Conservation (phyloP, 1,140 invertebrate genomes). For the Augochlora pura region DNA sequence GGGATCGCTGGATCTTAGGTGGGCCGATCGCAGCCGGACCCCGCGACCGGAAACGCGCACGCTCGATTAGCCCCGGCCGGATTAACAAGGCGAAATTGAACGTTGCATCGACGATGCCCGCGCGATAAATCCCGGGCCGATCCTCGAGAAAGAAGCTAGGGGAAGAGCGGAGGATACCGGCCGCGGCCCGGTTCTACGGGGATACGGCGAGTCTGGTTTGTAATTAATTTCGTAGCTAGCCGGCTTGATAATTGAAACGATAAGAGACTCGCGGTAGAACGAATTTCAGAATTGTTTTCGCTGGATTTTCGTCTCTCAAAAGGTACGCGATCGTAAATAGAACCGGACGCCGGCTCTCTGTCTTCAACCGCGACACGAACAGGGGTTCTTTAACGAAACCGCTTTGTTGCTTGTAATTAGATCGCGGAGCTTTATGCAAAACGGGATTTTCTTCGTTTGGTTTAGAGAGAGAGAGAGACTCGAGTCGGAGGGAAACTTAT, state of each 20-base stretch:
- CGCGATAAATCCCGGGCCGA: conserved; percentile 31
- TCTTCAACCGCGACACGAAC: no score
- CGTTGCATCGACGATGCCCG: conserved; percentile 44
- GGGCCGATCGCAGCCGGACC: no score
- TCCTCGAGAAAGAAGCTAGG: not conserved
- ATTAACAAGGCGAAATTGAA: conserved; percentile 72
- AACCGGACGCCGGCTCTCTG: no score
- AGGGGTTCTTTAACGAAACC: no score
- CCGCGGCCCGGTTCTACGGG: not conserved
- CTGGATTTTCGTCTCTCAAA: no score
- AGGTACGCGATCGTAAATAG: not conserved
- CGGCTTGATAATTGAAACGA: conserved; percentile 46
- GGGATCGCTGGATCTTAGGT: no score
- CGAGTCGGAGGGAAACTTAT: no score
- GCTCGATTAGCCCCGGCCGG: conserved; percentile 66
- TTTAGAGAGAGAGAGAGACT: no score
- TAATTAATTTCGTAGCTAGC: conserved; percentile 41
- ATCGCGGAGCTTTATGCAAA: no score
- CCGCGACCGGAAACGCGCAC: conserved; percentile 34
- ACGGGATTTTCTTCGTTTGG: no score
- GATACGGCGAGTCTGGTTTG: not conserved
- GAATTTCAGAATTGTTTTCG: conserved; percentile 22
- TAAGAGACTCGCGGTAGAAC: conserved; percentile 12
- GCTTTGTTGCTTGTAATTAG: not conserved
- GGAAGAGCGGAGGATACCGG: not conserved